phyloP scores from a whole-genome alignment of 2,113 vertebrate genomes.

The Carlito syrichta region DNA sequence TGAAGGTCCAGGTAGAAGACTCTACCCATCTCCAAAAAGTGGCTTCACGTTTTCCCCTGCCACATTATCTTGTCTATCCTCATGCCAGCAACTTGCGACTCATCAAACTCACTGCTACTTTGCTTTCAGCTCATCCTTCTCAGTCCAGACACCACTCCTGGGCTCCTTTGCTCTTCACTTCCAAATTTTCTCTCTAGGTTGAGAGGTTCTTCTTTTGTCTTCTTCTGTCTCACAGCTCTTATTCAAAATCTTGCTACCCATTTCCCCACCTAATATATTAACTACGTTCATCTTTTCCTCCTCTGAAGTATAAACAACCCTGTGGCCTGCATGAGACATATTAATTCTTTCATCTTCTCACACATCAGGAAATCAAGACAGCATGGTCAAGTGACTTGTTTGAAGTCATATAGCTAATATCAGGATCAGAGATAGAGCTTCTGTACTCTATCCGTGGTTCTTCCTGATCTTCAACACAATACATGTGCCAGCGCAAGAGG shows the following conservation, averaged over 20 bases:
- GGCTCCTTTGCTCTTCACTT: background rate
- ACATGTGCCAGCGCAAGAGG: rapidly evolving
- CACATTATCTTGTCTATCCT: rapidly evolving
- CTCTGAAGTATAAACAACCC: background rate
- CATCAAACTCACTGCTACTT: background rate
- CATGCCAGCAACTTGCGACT: rapidly evolving
- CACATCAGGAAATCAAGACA: background rate
- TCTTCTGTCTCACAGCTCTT: background rate
- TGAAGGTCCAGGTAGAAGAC: background rate
- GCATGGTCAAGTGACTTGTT: background rate
- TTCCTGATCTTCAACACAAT: background rate
- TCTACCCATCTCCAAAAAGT: background rate
- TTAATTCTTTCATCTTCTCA: background rate
- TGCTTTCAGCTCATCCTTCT: background rate
- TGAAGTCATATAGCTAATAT: background rate
- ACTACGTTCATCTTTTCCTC: background rate
- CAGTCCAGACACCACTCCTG: rapidly evolving
- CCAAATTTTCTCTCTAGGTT: background rate
- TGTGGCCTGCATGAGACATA: background rate
- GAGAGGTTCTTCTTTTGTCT: too few relatives aligned
- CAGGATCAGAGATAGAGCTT: background rate
- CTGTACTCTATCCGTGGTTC: background rate
- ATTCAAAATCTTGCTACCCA: rapidly evolving
- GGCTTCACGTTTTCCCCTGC: rapidly evolving
- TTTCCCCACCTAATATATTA: background rate